These are phyloP conservation scores for Plutomurus gul DNA, from an alignment of 1,140 invertebrate species.

Conservation along the genomic window DNA sequence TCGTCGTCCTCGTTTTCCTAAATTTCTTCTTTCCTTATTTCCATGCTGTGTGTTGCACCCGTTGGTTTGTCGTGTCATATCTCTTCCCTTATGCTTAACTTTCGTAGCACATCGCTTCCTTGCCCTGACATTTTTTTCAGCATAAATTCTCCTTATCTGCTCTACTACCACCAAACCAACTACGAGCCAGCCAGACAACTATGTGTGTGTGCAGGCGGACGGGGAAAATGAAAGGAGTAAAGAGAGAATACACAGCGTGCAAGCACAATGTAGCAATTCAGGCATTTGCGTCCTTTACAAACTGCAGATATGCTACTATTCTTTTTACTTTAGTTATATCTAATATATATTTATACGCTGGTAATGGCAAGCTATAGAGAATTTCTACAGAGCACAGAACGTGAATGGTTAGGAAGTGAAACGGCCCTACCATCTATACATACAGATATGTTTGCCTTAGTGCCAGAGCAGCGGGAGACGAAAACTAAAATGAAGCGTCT, in stretches of 20 bases:
- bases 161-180: constrained; percentile 20
- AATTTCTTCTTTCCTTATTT: constrained; percentile 30
- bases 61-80: constrained; percentile 20
- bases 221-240: too few species aligned
- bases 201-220: neutral
- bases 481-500: constrained; percentile 12
- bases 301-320: neutral
- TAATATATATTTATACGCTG: neutral
- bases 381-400: neutral
- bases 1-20: constrained; percentile 16
- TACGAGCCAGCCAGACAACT: too few species aligned
- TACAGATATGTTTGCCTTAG: neutral
- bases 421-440: neutral
- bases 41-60: constrained; percentile 11
- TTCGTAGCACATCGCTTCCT: constrained; percentile 17
- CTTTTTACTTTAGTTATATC: neutral
- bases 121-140: constrained; percentile 31
- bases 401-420: neutral
- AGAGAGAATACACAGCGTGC: neutral
- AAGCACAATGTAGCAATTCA: neutral
- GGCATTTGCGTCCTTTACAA: neutral
- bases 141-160: constrained; percentile 52
- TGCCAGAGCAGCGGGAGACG: constrained; percentile 8
- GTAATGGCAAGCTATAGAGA: neutral
- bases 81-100: constrained; percentile 28